Percentiles rank a stretch among this genome's conserved stretches.
phyloP scores from a whole-genome alignment of 2,797 vertebrate genomes.

The Centroberyx gerrardi region DNA sequence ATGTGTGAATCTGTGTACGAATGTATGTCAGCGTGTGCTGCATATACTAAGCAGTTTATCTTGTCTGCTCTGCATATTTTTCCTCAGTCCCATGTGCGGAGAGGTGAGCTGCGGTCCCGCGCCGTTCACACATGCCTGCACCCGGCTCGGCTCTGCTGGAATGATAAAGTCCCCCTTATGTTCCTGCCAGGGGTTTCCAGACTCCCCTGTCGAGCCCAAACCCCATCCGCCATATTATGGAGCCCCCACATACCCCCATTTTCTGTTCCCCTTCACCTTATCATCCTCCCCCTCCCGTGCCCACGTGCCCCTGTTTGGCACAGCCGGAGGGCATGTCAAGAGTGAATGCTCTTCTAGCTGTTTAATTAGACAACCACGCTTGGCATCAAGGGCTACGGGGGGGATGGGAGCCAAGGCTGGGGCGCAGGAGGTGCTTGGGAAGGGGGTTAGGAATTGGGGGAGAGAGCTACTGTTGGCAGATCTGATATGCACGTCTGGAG shows the following conservation, averaged over 20 bases:
- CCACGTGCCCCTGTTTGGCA: slow-evolving; percentile 60
- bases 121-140: slow-evolving; percentile 10
- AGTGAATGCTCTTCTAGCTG: slow-evolving; percentile 54
- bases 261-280: slow-evolving; percentile 50
- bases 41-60: slow-evolving; percentile 70
- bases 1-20: slow-evolving; percentile 64
- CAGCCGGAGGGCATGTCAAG: slow-evolving; percentile 75
- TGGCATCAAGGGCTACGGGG: slow-evolving; percentile 57
- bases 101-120: slow-evolving; percentile 20
- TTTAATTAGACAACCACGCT: slow-evolving; percentile 73
- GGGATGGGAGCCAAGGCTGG: slow-evolving; percentile 45
- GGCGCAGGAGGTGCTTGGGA: slow-evolving; percentile 48
- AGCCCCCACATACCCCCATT: slow-evolving; percentile 24
- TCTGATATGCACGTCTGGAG: slow-evolving; percentile 40
- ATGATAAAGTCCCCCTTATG: slow-evolving; percentile 36
- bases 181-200: slow-evolving; percentile 37
- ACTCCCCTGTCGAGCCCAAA: slow-evolving; percentile 9
- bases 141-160: slow-evolving; percentile 45
- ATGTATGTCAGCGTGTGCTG: slow-evolving; percentile 68
- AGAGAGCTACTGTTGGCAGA: slow-evolving; percentile 23
- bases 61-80: slow-evolving; percentile 48
- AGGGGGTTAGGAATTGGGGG: slow-evolving; percentile 40
- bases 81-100: slow-evolving; percentile 17
- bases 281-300: slow-evolving; percentile 22
- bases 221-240: slow-evolving; percentile 24